Evolutionary conservation across 1,140 invertebrate genomes (phyloP).

Genomic region (Papilio polyxenes): DNA sequence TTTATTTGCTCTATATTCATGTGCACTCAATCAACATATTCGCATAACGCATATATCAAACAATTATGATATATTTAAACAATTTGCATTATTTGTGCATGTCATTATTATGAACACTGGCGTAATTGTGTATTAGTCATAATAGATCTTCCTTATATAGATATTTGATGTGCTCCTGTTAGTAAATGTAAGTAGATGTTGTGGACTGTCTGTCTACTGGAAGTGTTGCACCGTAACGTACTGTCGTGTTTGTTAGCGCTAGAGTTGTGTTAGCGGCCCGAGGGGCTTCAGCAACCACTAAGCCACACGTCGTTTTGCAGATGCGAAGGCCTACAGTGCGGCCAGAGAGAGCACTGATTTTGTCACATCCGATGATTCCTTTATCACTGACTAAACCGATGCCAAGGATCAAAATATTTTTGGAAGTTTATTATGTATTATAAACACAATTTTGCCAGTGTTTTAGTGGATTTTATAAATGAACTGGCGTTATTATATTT

Average conservation of each 20-base stretch:
- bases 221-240: constrained; percentile 56
- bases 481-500: constrained; percentile 52
- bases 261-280: constrained; percentile 46
- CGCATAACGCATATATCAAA: neutral
- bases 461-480: constrained; percentile 49
- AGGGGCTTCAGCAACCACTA: constrained; percentile 52
- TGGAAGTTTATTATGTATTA: constrained; percentile 28
- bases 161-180: constrained; percentile 41
- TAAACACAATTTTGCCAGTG: constrained; percentile 73
- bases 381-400: constrained; percentile 54
- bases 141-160: constrained; percentile 52
- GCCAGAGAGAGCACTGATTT: constrained; percentile 62
- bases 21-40: neutral
- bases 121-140: constrained; percentile 71
- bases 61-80: constrained; percentile 14
- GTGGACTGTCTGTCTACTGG: constrained; percentile 50
- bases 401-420: constrained; percentile 35
- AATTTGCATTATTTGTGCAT: constrained; percentile 52
- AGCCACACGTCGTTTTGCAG: constrained; percentile 66
- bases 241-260: constrained; percentile 48
- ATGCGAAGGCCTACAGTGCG: constrained; percentile 63
- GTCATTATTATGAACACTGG: constrained; percentile 64
- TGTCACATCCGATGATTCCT: constrained; percentile 59
- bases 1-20: constrained; percentile 30
- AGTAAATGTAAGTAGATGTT: constrained; percentile 54